Base-by-base conservation (phyloP, 2,888 invertebrate genomes). In the Drosophila birchii region DNA sequence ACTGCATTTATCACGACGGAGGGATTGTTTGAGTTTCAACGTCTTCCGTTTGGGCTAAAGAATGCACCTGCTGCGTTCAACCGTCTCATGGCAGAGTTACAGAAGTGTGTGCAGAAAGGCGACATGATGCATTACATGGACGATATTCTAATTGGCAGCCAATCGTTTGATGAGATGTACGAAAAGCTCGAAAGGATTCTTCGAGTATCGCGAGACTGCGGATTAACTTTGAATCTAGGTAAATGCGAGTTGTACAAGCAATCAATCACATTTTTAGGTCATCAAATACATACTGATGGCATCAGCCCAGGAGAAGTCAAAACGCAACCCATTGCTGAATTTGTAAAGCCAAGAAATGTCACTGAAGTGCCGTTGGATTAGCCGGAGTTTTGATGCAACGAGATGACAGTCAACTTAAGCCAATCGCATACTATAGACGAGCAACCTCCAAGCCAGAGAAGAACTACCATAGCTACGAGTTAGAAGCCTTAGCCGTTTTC, bases 121-220 rank as follows among this genome's bases (percentile, higher is more conserved):
- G 66, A 66, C 8, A 74, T 71, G 61, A 18, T 60, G n/a, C 47
- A 67, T 5, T 62, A 68, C 23, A 74, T 72, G 63, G 71, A 76
- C 12, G 60, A 76, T 18, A 76, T 76, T 11, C 18, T 74, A 5
- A 29, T 76, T 34, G 45, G 53, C 8, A 57, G 45, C 23, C 53
- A 36, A 16, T 23, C 23, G 36, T 36, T 36, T 53, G 16, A 38
- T 16, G 38, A 6, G 16, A 38, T 38, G 16, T 38, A 38, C 14
- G 16, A 38, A 16, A 38, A 38, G 2, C 38, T 38, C 12, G 36
- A 14, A 16, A 38, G 38, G 11, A 14, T 36, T 36, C 36, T 14
- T 14, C 36, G 36, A 45, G 26, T 26, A 26, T 26, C 5, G 26
- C 26, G 4, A 26, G 26, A 26, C 4, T 26, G 26, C 26, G 26